Evolutionary conservation across 2,888 invertebrate species (phyloP), one percentile per base, ranked within the genome.

Genomic region (Serripes groenlandicus): DNA sequence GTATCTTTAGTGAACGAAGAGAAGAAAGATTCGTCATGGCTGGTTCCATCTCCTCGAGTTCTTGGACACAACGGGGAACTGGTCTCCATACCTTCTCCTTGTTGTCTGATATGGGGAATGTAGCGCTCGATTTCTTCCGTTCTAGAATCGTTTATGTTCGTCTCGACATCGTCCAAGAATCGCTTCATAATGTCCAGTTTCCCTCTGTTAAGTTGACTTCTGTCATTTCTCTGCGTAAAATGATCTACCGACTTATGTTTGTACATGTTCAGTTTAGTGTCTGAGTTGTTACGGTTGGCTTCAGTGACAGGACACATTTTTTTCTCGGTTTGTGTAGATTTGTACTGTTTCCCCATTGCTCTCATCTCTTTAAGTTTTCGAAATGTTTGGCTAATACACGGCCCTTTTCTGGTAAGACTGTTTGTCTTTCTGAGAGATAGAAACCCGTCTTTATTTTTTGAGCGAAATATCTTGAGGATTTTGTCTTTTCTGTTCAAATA

Each of bases 11-110:
- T 28, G 62, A 62, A 62, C 15, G 62, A 62, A 30, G 62, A 32
- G 34, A 62, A 62, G n/a, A 62, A 62, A 15, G 62, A 62, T 62
- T 62, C 62, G n/a, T 62, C 62, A 32, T 62, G 62, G 15, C 62
- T 62, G 62, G 62, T 30, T 32, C 62, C 62, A 62, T 62, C 62
- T 23, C 62, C 62, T 32, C 62, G 62, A 7, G 62, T 62, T 62
- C 62, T 62, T 32, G 62, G 62, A 62, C 62, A 62, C 11, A 30
- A 5, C n/a, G 62, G 62, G 62, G 30, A 30, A 62, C 32, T 32
- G 32, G 62, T 21, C 9, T 32, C 30, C n/a, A n/a, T n/a, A 32
- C 62, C 62, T 18, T 62, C 62, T 23, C 62, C 62, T n/a, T 28
- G 18, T 32, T 32, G 30, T 32, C 62, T 28, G 28, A 30, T 26